Evolutionary conservation across 2,113 vertebrate species (phyloP), one percentile per base, ranked within the genome.

Genomic region (Prunella fulvescens): DNA sequence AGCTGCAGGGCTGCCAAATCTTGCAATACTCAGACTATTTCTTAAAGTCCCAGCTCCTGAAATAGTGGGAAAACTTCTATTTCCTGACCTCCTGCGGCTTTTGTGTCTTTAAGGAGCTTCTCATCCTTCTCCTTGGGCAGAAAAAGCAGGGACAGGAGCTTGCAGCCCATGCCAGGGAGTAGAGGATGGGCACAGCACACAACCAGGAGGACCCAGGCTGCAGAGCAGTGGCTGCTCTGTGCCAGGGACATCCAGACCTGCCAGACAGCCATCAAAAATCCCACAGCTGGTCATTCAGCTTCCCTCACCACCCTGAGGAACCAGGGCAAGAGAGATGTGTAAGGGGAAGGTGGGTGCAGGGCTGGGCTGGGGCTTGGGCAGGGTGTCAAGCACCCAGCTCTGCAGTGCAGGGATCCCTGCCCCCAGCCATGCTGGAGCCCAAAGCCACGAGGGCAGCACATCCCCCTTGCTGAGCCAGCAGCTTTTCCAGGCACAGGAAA

Each of bases 31-130:
- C 29, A 12, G n/a, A 81, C 33, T 77, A n/a, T 33, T 91, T 77
- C 91, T 95, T 95, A 95, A 95, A 95, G 81, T 26, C 19, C 54
- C 62, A 95, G 78, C 84, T 95, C 74, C 79, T 22, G 35, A 69
- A 85, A 70, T 2, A 29, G 33, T 54, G 54, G 47, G 11, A 66
- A 83, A 83, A 51, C 2, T 19, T 64, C 33, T 20, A 56, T 42
- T 53, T 92, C 50, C 60, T 1, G 4, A 14, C 19, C 28, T 69
- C 11, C 5, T 7, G 23, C 7, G 11, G 37, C 54, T 90, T 86
- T 78, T 83, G 47, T 81, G n/a, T 81, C 84, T 87, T 93, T 72
- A 88, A 61, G 60, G 35, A 89, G 22, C 18, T 92, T 51, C 70
- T 87, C 0, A 4, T 72, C 20, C 44, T 86, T n/a, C 47, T 71